Conservation (phyloP, 2,888 invertebrate genomes). For the Leistus spinibarbis region DNA sequence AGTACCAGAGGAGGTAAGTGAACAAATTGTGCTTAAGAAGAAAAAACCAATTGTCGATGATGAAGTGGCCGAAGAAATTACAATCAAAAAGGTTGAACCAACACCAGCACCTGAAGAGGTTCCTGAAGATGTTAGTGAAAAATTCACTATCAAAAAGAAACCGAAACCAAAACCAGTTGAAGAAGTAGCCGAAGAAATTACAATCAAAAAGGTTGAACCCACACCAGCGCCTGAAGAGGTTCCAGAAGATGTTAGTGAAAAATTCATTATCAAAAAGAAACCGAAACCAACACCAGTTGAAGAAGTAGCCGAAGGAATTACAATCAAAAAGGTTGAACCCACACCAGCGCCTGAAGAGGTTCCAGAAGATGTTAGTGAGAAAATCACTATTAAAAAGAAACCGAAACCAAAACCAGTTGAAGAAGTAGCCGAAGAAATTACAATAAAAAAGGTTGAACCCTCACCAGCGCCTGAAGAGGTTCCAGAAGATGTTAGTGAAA, state of each 20-base stretch:
- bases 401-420: slow-evolving; percentile 47
- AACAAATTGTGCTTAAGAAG: slow-evolving; percentile 50
- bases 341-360: slow-evolving; percentile 41
- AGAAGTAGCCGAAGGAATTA: slow-evolving; percentile 47
- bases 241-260: slow-evolving; percentile 17
- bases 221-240: slow-evolving; percentile 37
- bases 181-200: slow-evolving; percentile 36
- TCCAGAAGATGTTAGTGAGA: slow-evolving; percentile 44
- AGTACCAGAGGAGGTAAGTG: slow-evolving; percentile 54
- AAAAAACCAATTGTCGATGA: slow-evolving; percentile 45
- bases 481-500: slow-evolving; percentile 53
- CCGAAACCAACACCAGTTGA: slow-evolving; percentile 52
- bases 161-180: slow-evolving; percentile 45
- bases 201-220: slow-evolving; percentile 41
- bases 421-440: slow-evolving; percentile 50
- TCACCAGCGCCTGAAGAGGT: slow-evolving; percentile 47
- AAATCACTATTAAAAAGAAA: slow-evolving; percentile 44
- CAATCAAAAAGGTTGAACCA: slow-evolving; percentile 38
- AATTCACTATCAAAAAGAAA: slow-evolving; percentile 49
- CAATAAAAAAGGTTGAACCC: slow-evolving; percentile 31
- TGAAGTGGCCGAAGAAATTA: slow-evolving; percentile 33
- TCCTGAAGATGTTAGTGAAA: slow-evolving; percentile 47
- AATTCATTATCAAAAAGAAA: slow-evolving; percentile 38
- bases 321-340: slow-evolving; percentile 48
- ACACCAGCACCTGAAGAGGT: slow-evolving; percentile 24